A percentile compares a stretch with the other conserved stretches of the same genome.
phyloP scores from a whole-genome alignment of 2,113 vertebrate genomes.

The Gymnorhina tibicen region DNA sequence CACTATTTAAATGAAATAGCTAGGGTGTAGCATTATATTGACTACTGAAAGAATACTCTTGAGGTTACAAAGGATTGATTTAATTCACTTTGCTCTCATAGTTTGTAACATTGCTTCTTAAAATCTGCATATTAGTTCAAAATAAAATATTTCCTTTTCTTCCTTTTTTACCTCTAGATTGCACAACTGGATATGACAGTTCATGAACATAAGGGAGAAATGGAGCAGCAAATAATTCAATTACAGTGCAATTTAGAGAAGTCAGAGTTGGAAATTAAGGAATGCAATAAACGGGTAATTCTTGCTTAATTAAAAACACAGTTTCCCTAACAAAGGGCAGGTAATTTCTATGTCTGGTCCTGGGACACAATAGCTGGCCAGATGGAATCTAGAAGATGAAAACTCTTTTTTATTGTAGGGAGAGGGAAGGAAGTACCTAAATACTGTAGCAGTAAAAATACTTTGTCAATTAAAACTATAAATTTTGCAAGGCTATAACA shows the following conservation, averaged over 20 bases:
- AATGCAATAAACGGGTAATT: constrained; percentile 81
- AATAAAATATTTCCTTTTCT: not conserved
- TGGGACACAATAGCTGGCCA: not conserved
- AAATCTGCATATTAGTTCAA: not conserved
- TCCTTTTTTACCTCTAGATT: constrained; percentile 75
- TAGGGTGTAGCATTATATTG: not conserved
- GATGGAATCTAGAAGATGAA: not conserved
- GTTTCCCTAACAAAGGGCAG: not conserved
- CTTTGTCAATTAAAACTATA: not conserved
- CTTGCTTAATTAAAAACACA: not conserved
- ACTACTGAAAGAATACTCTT: not conserved
- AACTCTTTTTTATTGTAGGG: not conserved
- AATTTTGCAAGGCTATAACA: not conserved
- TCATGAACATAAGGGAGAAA: constrained; percentile 85
- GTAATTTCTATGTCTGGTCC: not conserved
- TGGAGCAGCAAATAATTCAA: constrained; percentile 86
- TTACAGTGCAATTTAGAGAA: constrained; percentile 82
- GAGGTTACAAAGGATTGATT: not conserved
- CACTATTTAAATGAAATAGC: not conserved
- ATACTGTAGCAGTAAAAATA: not conserved
- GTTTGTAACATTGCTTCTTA: not conserved
- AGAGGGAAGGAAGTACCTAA: not conserved
- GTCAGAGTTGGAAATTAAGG: constrained; percentile 77
- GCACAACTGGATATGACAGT: constrained; percentile 87
- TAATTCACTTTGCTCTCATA: not conserved